A percentile compares a stretch with the other conserved stretches of the same genome.
These are phyloP conservation scores for Gibbula magus DNA, from an alignment of 2,888 invertebrate species.

Conservation along the genomic window DNA sequence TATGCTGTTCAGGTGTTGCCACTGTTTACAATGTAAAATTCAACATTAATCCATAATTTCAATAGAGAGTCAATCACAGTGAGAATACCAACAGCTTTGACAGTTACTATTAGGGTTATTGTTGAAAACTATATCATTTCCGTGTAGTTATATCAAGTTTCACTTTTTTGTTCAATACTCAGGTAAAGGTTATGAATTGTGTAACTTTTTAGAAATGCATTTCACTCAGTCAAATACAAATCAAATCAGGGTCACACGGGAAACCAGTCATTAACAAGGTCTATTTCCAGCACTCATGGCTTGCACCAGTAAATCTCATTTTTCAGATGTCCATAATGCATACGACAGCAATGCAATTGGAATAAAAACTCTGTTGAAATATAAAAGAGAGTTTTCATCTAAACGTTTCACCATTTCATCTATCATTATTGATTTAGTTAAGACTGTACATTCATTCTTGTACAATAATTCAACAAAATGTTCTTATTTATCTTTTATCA, in stretches of 20 bases:
- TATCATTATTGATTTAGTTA: too few relatives aligned
- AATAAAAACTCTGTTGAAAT: too few relatives aligned
- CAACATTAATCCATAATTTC: too few relatives aligned
- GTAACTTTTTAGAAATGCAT: not conserved
- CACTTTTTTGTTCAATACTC: not conserved
- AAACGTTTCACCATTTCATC: too few relatives aligned
- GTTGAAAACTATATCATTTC: not conserved
- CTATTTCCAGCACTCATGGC: not conserved
- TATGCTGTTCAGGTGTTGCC: too few relatives aligned
- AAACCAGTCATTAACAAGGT: not conserved
- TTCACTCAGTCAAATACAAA: not conserved
- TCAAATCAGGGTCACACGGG: not conserved
- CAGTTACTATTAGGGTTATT: not conserved
- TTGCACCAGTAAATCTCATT: not conserved
- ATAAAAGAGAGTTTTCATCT: too few relatives aligned
- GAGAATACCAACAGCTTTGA: too few relatives aligned
- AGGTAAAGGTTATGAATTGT: not conserved
- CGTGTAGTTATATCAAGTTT: not conserved
- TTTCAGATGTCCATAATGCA: not conserved
- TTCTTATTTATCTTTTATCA: too few relatives aligned
- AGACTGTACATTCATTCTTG: too few relatives aligned
- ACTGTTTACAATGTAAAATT: too few relatives aligned
- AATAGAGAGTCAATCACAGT: too few relatives aligned
- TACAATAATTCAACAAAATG: too few relatives aligned
- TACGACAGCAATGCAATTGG: conserved; percentile 11